Evolutionary conservation across 2,888 invertebrate genomes (phyloP).

Genomic region (Sarcophaga caerulescens): DNA sequence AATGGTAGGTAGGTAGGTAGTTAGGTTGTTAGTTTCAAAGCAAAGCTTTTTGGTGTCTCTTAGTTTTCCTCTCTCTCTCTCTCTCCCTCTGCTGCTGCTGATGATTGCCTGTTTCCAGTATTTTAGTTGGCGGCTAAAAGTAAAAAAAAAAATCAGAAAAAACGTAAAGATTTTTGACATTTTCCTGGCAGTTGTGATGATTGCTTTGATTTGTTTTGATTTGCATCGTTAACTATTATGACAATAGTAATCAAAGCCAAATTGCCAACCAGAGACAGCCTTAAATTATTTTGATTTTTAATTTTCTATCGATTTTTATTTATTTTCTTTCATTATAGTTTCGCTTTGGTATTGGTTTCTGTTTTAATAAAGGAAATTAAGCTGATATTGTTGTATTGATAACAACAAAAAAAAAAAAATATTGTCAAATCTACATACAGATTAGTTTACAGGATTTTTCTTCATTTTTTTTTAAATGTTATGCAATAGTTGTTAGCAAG

Average conservation of each 20-base stretch:
- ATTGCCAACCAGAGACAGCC: slow-evolving; percentile 40
- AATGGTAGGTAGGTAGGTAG: slow-evolving; percentile 60
- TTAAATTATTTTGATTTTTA: slow-evolving; percentile 4
- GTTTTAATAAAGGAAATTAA: slow-evolving; percentile 46
- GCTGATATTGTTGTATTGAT: slow-evolving; percentile 55
- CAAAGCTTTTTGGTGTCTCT: slow-evolving; percentile 27
- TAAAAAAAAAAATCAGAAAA: neutral
- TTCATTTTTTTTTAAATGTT: slow-evolving; percentile 29
- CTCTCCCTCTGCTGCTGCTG: slow-evolving; percentile 23
- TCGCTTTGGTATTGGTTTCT: slow-evolving; percentile 3
- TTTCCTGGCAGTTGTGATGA: slow-evolving; percentile 69
- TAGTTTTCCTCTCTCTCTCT: neutral
- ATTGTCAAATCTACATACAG: too few species aligned
- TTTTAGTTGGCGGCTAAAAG: slow-evolving; percentile 63
- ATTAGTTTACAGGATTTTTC: neutral
- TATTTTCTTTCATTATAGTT: slow-evolving; percentile 8
- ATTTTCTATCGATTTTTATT: slow-evolving; percentile 21
- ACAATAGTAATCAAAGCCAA: slow-evolving; percentile 66
- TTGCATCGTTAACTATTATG: slow-evolving; percentile 69
- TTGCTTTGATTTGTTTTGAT: slow-evolving; percentile 72
- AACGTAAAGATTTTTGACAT: slow-evolving; percentile 64
- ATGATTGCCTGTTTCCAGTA: slow-evolving; percentile 66
- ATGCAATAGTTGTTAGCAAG: slow-evolving; percentile 36
- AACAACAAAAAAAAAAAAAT: neutral
- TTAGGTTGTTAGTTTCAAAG: slow-evolving; percentile 18